These are phyloP conservation scores for Embidobia sp. DNA, from an alignment of 2,888 invertebrate genomes.

Conservation along the genomic window DNA sequence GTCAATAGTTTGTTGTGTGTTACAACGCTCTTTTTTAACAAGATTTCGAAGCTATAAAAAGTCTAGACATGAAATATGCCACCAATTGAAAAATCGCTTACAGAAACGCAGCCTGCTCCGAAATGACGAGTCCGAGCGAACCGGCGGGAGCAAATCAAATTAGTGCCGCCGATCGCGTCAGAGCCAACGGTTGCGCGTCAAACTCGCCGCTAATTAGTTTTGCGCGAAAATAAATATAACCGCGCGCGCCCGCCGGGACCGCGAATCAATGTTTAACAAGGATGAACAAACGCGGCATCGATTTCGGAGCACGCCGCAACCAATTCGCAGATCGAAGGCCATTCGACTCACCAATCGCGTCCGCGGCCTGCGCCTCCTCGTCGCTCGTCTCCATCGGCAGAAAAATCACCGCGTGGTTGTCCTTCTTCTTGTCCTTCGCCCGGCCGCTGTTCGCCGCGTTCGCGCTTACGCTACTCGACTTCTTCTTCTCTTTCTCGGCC, in stretches of 20 bases:
- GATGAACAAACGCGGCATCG: background rate
- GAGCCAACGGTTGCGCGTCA: background rate
- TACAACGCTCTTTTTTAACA: no score
- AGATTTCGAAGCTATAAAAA: no score
- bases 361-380: constrained; percentile 82
- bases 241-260: background rate
- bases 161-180: background rate
- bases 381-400: constrained; percentile 84
- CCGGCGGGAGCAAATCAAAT: no score
- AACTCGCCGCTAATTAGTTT: constrained; percentile 18
- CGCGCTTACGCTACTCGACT: constrained; percentile 65
- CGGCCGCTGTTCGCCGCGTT: constrained; percentile 70
- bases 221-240: constrained; percentile 35
- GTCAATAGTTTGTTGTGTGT: no score
- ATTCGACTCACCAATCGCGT: constrained; percentile 75
- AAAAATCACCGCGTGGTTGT: constrained; percentile 79
- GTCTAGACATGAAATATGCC: no score
- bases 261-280: constrained; percentile 32
- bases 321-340: background rate
- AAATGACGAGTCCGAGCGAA: no score
- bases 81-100: no score
- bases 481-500: constrained; percentile 75
- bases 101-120: no score
- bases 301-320: background rate
- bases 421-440: constrained; percentile 81